Evolutionary conservation across 1,140 invertebrate species (phyloP), one percentile per base, ranked within the genome.

Genomic region (Phocides pigmalion): DNA sequence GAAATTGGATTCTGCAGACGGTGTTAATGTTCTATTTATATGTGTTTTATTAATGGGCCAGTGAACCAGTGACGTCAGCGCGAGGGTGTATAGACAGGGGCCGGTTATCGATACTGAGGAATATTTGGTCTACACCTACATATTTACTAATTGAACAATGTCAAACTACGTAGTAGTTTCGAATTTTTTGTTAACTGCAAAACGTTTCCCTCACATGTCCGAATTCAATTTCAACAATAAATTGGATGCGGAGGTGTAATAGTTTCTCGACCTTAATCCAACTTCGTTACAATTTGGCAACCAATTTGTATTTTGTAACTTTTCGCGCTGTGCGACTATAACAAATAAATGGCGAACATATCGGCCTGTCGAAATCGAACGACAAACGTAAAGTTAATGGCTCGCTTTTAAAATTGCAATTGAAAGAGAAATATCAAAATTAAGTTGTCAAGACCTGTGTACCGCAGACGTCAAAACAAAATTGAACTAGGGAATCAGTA

Each of bases 221-320:
- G 32, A 54, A 54, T 54, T 41, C 35, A 39, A 53, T 53, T 22
- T n/a, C 4, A 11, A 12, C 12, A 22, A 41, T 54, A 41, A 54
- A 54, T 54, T 54, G 51, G n/a, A 41, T 25, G 4, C 17, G 4
- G 16, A 8, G 47, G 14, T 35, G 12, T 50, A 28, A 28, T 11
- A 41, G 51, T 54, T 22, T 41, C 51, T 54, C 51, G 51, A 2
- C 0, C 35, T 25, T 39, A 50, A 50, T 50, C 47, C 35, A 54
- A 41, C 16, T 54, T 54, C 35, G 17, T 54, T 54, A 39, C 51
- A 54, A 41, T 54, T 41, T 54, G 35, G 17, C 19, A 17, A 41
- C 17, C 17, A 54, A 54, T 41, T 41, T 41, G 32, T 54, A 54
- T 22, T 54, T 14, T 41, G 35, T 39, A 41, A 39, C 19, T 41